Evolutionary conservation across 2,888 invertebrate genomes (phyloP), one percentile per base, ranked within the genome.

Genomic region (Tetragonula carbonaria): DNA sequence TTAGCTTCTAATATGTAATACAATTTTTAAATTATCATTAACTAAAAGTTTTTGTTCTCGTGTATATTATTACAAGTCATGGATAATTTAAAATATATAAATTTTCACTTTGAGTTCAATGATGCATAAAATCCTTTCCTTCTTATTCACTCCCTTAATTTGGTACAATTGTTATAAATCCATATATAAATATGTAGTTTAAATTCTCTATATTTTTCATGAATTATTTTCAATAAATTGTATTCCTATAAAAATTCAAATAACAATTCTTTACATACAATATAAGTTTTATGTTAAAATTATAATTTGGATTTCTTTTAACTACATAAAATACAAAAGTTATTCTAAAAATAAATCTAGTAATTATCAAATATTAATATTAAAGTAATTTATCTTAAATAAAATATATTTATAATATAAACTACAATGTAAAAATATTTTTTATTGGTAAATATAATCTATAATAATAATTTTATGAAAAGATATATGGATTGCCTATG

Each of bases 401-500:
- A 80, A 81, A 82, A 63, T 73, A 23, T 21, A 45, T 65, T 50
- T 53, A 11, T 50, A 38, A 80, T 38, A 55, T 65, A 57, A 23
- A 14, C 28, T 53, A 23, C 62, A 45, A 50, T 73, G 53, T 72
- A 53, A 63, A 33, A 55, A 55, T 50, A 55, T 51, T 68, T 74
- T 13, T 68, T 65, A 33, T 33, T 33, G 3, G 33, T 33, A 33
- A 33, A 33, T 82, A 62, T 38, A 74, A 51, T 74, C 51, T 74
- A 68, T 74, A 59, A 63, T 79, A 57, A 62, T 50, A 74, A 45
- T 38, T 74, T 85, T 57, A 38, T 72, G 74, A 74, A 85, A 57
- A 59, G 18, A n/a, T 75, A 18, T 80, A 72, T 75, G 74, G 51
- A 85, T 85, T 74, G 80, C 70, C 75, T 67, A 53, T 62, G 75